Percentiles rank a stretch among this genome's conserved stretches.
These are phyloP conservation scores for Drosophila mercatorum DNA, from an alignment of 2,888 invertebrate species.

Conservation along the genomic window DNA sequence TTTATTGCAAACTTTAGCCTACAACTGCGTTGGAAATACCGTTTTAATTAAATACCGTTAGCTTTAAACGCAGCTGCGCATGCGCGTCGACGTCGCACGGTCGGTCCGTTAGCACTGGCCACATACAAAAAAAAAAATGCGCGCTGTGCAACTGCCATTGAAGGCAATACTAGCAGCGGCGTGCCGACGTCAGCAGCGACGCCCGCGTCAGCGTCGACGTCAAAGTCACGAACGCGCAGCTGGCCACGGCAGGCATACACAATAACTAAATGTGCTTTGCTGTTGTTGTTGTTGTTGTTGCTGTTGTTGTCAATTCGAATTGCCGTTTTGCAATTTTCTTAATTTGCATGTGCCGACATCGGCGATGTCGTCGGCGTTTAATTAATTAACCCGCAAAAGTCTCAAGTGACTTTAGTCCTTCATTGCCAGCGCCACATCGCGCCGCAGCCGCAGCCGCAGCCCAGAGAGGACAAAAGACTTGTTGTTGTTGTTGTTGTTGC, in stretches of 20 bases:
- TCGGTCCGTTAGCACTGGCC: conserved; percentile 55
- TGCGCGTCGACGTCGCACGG: conserved; percentile 62
- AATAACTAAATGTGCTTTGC: conserved; percentile 44
- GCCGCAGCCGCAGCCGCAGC: background rate
- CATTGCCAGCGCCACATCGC: conserved; percentile 37
- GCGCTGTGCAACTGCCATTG: conserved; percentile 62
- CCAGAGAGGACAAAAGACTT: conserved; percentile 44
- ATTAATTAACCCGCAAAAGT: conserved; percentile 71
- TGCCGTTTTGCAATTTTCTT: conserved; percentile 74
- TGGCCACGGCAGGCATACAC: conserved; percentile 63
- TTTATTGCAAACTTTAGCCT: conserved; percentile 13
- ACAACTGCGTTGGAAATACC: conserved; percentile 18
- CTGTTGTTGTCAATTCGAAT: conserved; percentile 47
- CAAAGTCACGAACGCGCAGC: conserved; percentile 41
- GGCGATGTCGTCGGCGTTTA: conserved; percentile 57
- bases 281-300: conserved; percentile 12
- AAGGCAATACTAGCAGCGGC: conserved; percentile 45
- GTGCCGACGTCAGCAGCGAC: conserved; percentile 44
- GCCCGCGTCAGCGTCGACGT: conserved; percentile 32
- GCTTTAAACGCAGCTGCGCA: conserved; percentile 61
- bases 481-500: conserved; percentile 8
- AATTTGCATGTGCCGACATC: conserved; percentile 74
- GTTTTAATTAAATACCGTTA: conserved; percentile 44
- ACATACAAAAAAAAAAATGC: conserved; percentile 28
- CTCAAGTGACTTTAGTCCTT: conserved; percentile 76